Conservation (phyloP, 2,888 invertebrate species). For the Quadroppia sp. region DNA sequence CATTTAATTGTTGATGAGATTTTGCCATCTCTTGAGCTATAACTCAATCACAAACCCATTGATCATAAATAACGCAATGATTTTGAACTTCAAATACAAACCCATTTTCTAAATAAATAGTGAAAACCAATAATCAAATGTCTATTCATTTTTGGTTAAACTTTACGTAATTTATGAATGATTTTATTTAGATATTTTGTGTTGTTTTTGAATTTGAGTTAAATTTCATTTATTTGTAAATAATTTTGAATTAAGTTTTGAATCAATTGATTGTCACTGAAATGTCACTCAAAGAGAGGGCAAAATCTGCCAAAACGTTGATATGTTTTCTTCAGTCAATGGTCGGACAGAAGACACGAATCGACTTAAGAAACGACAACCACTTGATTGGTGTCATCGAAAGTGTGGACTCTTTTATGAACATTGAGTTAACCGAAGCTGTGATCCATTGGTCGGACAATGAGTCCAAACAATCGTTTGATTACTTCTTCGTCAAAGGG, state of each 20-base stretch:
- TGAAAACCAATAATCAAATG: too few relatives aligned
- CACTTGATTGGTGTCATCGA: conserved; percentile 38
- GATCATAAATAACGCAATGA: too few relatives aligned
- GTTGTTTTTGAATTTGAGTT: too few relatives aligned
- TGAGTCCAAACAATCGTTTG: conserved; percentile 4
- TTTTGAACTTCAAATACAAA: too few relatives aligned
- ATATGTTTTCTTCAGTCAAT: conserved; percentile 44
- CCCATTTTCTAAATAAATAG: too few relatives aligned
- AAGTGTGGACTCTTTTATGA: conserved; percentile 43
- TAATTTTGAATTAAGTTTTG: neutral
- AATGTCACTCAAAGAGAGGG: conserved; percentile 36
- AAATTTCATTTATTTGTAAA: too few relatives aligned
- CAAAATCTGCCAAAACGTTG: conserved; percentile 43
- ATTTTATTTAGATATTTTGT: too few relatives aligned
- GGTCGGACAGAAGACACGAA: conserved; percentile 32
- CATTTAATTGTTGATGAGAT: too few relatives aligned
- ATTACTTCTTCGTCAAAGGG: conserved; percentile 44
- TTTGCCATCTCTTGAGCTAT: too few relatives aligned
- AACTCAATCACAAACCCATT: too few relatives aligned
- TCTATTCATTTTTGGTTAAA: too few relatives aligned
- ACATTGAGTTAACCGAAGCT: conserved; percentile 40
- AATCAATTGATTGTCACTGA: neutral
- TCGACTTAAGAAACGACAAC: conserved; percentile 43
- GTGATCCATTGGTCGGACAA: neutral
- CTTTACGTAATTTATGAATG: too few relatives aligned